Conservation (phyloP, 2,797 vertebrate species). For the Microhierax caerulescens region DNA sequence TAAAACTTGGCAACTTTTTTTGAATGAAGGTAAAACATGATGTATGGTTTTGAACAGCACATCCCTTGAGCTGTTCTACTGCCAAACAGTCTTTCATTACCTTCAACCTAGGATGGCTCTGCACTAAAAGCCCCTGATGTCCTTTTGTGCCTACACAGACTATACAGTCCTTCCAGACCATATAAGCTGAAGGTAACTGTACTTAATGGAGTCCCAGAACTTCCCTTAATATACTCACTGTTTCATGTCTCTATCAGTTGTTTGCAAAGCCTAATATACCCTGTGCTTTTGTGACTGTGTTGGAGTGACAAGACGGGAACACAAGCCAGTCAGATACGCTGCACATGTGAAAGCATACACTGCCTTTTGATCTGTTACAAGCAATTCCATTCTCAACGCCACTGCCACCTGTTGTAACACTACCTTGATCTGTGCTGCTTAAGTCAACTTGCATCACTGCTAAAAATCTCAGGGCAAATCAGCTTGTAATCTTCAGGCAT, state of each 20-base stretch:
- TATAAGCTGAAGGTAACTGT: background rate
- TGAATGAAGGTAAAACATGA: background rate
- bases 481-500: background rate
- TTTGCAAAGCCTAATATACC: background rate
- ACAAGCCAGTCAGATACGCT: background rate
- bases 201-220: rapidly evolving
- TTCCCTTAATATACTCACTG: rapidly evolving
- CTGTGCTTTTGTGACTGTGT: rapidly evolving
- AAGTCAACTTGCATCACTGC: background rate
- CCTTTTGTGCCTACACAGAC: background rate
- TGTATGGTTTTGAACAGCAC: background rate
- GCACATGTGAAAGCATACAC: rapidly evolving
- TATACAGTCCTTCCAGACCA: background rate
- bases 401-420: background rate
- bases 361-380: background rate
- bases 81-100: background rate
- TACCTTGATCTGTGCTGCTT: background rate
- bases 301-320: background rate
- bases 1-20: background rate
- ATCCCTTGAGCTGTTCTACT: background rate
- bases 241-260: background rate
- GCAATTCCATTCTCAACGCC: background rate
- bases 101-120: background rate
- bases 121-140: rapidly evolving
- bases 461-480: background rate